These are phyloP conservation scores for Pitangus sulphuratus DNA, from an alignment of 2,797 vertebrate species.

Conservation along the genomic window DNA sequence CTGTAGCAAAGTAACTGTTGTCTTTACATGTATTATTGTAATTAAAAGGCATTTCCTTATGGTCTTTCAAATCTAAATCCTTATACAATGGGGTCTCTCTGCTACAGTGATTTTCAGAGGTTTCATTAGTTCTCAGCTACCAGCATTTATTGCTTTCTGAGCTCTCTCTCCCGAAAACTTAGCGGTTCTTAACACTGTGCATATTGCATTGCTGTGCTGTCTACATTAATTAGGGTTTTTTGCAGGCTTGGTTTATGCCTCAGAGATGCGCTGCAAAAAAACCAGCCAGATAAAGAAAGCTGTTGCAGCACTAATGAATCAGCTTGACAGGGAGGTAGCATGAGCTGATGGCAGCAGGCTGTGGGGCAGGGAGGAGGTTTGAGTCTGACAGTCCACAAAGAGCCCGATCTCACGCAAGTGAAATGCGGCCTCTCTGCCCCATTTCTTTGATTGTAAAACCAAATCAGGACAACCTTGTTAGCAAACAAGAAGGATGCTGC, in stretches of 20 bases:
- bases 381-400: accelerated
- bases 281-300: slow-evolving; percentile 5
- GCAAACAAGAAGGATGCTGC: neutral
- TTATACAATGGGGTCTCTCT: neutral
- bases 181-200: neutral
- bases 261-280: neutral
- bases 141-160: slow-evolving; percentile 17
- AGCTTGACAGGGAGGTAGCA: neutral
- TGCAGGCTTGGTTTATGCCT: slow-evolving; percentile 23
- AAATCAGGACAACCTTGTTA: neutral
- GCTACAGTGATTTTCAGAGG: neutral
- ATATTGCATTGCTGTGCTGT: neutral
- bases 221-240: slow-evolving; percentile 14
- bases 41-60: slow-evolving; percentile 50
- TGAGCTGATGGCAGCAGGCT: neutral
- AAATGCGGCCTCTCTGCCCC: neutral
- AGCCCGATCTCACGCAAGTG: neutral
- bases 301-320: slow-evolving; percentile 20
- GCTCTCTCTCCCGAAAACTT: neutral
- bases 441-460: neutral
- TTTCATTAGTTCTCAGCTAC: slow-evolving; percentile 8
- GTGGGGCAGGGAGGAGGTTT: neutral
- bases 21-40: slow-evolving; percentile 47
- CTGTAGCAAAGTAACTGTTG: neutral
- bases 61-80: slow-evolving; percentile 36